Base-by-base conservation (phyloP, 1,140 invertebrate species). In the Lepidotrigona ventralis region DNA sequence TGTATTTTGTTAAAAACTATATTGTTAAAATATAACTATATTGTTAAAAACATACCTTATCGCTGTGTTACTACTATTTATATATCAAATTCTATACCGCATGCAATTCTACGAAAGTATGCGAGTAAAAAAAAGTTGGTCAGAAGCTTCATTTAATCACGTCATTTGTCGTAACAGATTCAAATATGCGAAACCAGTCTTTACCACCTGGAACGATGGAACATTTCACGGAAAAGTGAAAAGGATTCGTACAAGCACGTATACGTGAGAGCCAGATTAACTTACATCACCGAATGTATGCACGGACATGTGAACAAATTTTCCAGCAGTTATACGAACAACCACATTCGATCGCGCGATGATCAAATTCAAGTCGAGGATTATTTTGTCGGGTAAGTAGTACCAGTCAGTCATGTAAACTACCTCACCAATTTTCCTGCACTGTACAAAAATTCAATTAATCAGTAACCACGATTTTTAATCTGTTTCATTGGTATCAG, bases 381-480 rank as follows among this genome's bases (percentile, higher is more conserved):
- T 84, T n/a, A 64, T 85, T 60, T 80, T 88, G 21, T 60, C 19
- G 1, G 82, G 87, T 84, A 91, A 85, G 14, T 81, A 3, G 29
- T 91, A 88, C 91, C 91, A 91, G 4, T 91, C 69, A 33, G 86
- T 90, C 84, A 86, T 88, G 60, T 91, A 88, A 12, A 89, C 85
- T 6, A 78, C 76, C 12, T 89, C 86, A 14, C 90, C 90, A 39
- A 92, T 70, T 83, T 82, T 73, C 26, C 56, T 78, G 72, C 90
- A 90, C 91, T 92, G 46, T 81, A 11, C 53, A 79, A 68, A 0
- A 80, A 85, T 85, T 63, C 3, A 12, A 6, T 19, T 4, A 8
- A 29, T 53, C 33, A 15, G 3, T 33, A 1, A 56, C n/a, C 1
- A 6, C 11, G 5, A 26, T 33, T 26, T 46, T 54, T 56, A 11